Base-by-base conservation (phyloP, 2,888 invertebrate genomes). In the Diplolepis rosae region DNA sequence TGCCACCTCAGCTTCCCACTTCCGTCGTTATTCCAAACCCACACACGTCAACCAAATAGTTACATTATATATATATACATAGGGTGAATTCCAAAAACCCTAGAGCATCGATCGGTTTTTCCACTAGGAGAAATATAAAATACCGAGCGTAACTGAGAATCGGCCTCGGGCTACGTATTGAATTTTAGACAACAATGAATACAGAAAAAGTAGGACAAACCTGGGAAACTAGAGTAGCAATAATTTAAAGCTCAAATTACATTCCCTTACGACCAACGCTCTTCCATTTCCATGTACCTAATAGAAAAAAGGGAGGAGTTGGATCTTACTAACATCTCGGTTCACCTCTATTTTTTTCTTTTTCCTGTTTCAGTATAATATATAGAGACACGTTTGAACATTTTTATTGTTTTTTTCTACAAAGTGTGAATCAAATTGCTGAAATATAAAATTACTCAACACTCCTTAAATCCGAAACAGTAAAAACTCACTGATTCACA, bases 1-100 rank as follows among this genome's bases (percentile, higher is more conserved):
- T 50, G 50, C 50, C 50, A 50, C 50, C 61, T 61, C 61, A 61
- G 39, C 61, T 61, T 61, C 22, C n/a, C n/a, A 61, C 61, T n/a
- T 39, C 24, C 35, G 9, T 24, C 6, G 61, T 61, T 61, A 61
- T 15, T 15, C 28, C 52, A 52, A 52, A 52, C 28, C 28, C 30
- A 15, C 61, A 15, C 61, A 22, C 39, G 39, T 35, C 39, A 61
- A 35, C 39, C 13, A 28, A 27, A 24, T 51, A 1, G 1, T 1
- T 56, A 52, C 52, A 52, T n/a, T n/a, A n/a, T 30, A 30, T 13
- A 22, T 39, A 18, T 6, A 18, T 13, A 39, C 35, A 22, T n/a
- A 35, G 1, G 18, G 24, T 24, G 27, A 13, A 42, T 39, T 39
- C 39, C 27, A n/a, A 42, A 39, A 27, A 27, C n/a, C 7, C 13